Evolutionary conservation across 2,888 invertebrate genomes (phyloP).

Genomic region (Lamellibrachia satsuma): DNA sequence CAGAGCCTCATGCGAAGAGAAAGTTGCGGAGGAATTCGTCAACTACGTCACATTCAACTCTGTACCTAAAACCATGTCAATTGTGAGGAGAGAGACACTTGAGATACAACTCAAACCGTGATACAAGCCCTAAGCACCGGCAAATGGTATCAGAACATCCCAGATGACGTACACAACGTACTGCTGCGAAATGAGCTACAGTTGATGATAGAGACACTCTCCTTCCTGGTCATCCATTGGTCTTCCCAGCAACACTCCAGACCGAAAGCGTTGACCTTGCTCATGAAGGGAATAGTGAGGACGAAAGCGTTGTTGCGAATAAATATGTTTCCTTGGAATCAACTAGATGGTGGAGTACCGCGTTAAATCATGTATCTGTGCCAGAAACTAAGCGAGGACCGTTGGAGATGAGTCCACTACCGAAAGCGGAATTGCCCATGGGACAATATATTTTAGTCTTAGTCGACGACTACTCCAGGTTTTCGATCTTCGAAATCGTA

Average conservation of each 20-base stretch:
- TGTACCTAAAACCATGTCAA: not conserved
- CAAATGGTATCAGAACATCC: not conserved
- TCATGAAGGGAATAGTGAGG: conserved; percentile 44
- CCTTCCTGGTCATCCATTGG: conserved; percentile 32
- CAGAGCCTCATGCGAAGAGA: no score
- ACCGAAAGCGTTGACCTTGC: conserved; percentile 39
- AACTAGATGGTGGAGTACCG: conserved; percentile 40
- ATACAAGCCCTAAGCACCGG: no score
- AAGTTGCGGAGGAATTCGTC: not conserved
- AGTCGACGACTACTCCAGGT: conserved; percentile 40
- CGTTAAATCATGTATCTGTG: conserved; percentile 28
- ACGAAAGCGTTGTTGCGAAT: conserved; percentile 43
- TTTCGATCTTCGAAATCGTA: conserved; percentile 42
- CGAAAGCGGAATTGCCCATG: conserved; percentile 32
- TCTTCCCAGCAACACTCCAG: conserved; percentile 41
- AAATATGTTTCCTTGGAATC: conserved; percentile 47
- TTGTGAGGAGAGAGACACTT: not conserved
- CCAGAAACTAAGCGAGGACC: conserved; percentile 29
- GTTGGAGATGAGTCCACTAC: conserved; percentile 36
- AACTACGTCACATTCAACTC: not conserved
- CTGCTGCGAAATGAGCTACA: conserved; percentile 24
- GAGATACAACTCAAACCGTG: conserved; percentile 21
- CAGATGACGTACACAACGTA: not conserved
- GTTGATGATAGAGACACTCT: conserved; percentile 28
- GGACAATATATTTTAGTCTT: conserved; percentile 42